phyloP scores from a whole-genome alignment of 2,888 invertebrate genomes.

The Agelastica alni region DNA sequence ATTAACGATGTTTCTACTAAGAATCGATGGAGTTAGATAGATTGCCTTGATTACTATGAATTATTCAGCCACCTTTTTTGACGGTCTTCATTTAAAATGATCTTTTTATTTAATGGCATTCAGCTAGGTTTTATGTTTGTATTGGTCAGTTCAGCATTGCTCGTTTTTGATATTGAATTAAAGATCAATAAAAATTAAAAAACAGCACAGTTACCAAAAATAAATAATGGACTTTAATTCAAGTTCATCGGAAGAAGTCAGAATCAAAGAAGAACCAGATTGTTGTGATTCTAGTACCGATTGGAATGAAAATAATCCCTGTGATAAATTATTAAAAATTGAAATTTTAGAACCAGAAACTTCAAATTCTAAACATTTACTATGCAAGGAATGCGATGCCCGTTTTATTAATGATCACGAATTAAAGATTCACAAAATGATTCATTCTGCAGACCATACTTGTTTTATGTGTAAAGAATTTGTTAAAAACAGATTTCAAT shows the following conservation, averaged over 20 bases:
- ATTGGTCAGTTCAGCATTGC: too few species aligned
- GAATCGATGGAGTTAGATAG: too few species aligned
- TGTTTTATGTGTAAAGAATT: slow-evolving; percentile 36
- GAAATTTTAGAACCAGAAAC: slow-evolving; percentile 28
- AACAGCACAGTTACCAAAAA: not conserved
- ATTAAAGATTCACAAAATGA: slow-evolving; percentile 34
- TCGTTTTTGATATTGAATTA: not conserved
- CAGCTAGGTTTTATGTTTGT: too few species aligned
- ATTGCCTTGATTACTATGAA: too few species aligned
- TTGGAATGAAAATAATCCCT: slow-evolving; percentile 24
- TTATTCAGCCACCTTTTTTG: too few species aligned
- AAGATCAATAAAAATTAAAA: not conserved
- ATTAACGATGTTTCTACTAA: too few species aligned
- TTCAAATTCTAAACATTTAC: slow-evolving; percentile 10
- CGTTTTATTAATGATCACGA: slow-evolving; percentile 32
- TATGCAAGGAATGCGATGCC: slow-evolving; percentile 30
- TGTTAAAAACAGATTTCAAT: slow-evolving; percentile 36
- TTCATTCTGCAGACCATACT: slow-evolving; percentile 33
- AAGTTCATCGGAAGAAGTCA: slow-evolving; percentile 4
- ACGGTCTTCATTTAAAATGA: too few species aligned
- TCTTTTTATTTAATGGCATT: too few species aligned
- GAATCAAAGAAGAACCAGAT: slow-evolving; percentile 21
- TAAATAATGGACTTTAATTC: slow-evolving; percentile 12
- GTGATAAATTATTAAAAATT: slow-evolving; percentile 26
- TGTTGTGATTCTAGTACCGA: slow-evolving; percentile 17